A percentile compares a stretch with the other conserved stretches of the same genome.
These are phyloP conservation scores for Polydrusus pterygomalis DNA, from an alignment of 2,888 invertebrate species.

Conservation along the genomic window DNA sequence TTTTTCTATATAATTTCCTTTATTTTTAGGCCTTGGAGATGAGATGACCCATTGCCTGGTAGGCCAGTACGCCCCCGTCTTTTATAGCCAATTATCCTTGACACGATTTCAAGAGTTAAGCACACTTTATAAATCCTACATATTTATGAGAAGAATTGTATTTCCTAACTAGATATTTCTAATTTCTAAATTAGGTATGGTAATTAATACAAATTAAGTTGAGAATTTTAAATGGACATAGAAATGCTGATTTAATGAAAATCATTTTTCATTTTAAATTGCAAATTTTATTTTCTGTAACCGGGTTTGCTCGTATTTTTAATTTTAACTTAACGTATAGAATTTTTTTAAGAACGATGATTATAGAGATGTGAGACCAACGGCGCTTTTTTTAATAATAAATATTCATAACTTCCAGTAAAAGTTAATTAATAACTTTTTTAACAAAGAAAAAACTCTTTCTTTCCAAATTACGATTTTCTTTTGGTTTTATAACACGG, in stretches of 20 bases:
- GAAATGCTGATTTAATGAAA: constrained; percentile 28
- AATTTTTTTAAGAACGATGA: background rate
- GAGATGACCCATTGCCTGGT: no score
- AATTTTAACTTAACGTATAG: background rate
- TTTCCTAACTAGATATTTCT: constrained; percentile 61
- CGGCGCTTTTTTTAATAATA: no score
- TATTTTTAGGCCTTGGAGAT: no score
- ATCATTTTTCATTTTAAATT: constrained; percentile 25
- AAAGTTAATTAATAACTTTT: no score
- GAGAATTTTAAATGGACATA: constrained; percentile 60
- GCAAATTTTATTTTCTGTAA: constrained; percentile 13
- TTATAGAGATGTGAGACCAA: background rate
- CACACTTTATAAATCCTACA: constrained; percentile 55
- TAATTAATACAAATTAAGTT: constrained; percentile 62
- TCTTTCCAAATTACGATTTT: no score
- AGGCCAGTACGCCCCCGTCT: no score
- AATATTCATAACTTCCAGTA: no score
- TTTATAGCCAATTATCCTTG: constrained; percentile 3
- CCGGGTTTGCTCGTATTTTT: background rate
- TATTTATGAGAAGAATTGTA: constrained; percentile 62
- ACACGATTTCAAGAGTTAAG: constrained; percentile 5
- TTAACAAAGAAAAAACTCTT: no score
- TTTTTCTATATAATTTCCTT: no score
- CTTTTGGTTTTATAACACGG: no score
- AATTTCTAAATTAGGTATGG: constrained; percentile 63